Conservation (phyloP, 1,140 invertebrate species). For the Halyomorpha halys region DNA sequence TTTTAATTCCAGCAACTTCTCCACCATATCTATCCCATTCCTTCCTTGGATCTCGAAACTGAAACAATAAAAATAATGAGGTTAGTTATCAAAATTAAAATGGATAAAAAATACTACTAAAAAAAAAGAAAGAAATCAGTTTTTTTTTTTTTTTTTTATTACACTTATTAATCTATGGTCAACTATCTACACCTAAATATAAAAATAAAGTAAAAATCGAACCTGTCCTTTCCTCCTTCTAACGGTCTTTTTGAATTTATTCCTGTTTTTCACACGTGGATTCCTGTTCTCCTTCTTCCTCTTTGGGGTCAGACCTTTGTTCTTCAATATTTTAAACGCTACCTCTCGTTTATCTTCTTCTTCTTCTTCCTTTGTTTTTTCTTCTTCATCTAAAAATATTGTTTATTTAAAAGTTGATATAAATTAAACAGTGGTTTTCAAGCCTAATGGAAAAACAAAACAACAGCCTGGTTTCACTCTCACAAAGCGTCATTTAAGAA, state of each 20-base stretch:
- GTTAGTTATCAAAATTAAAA: too few relatives aligned
- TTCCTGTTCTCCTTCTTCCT: conserved; percentile 85
- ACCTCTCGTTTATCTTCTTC: conserved; percentile 52
- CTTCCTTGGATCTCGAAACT: conserved; percentile 64
- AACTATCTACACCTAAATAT: too few relatives aligned
- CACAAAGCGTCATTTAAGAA: too few relatives aligned
- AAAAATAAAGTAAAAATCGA: too few relatives aligned
- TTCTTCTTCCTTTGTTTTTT: conserved; percentile 29
- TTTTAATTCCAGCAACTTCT: conserved; percentile 84
- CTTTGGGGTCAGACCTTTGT: conserved; percentile 81
- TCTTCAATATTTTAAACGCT: conserved; percentile 88
- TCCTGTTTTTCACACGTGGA: conserved; percentile 84
- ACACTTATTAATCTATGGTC: too few relatives aligned
- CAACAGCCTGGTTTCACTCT: too few relatives aligned
- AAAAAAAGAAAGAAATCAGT: too few relatives aligned
- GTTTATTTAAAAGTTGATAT: not conserved
- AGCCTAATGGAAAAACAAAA: too few relatives aligned
- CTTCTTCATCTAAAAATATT: conserved; percentile 27
- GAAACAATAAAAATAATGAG: conserved; percentile 35
- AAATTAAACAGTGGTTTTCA: not conserved
- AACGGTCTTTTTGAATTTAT: conserved; percentile 81
- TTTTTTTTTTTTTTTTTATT: too few relatives aligned
- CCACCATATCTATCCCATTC: conserved; percentile 73
- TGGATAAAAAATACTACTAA: too few relatives aligned
- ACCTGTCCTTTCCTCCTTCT: conserved; percentile 81